Evolutionary conservation across 2,113 vertebrate genomes (phyloP), one percentile per base, ranked within the genome.

Genomic region (Andinoacara biseriatus): DNA sequence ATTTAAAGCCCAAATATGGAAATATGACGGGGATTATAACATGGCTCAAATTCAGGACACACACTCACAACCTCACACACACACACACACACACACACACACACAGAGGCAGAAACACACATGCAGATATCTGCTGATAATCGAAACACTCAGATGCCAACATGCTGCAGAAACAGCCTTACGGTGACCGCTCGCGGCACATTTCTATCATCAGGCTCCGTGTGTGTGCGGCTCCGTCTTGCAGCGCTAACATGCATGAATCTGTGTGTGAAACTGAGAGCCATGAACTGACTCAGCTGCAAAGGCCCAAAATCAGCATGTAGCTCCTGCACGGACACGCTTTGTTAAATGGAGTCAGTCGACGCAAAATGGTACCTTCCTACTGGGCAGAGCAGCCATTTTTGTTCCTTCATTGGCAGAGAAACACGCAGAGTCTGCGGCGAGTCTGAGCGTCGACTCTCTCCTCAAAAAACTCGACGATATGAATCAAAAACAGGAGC

Each of bases 11-110:
- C 84, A 81, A 87, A 91, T 86, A 91, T 77, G 83, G 83, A 85
- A 89, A 92, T 87, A 87, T 80, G 78, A 83, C 9, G 3, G 89
- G 85, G 92, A 92, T 92, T 90, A 90, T 74, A 85, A 81, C 79
- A 88, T 84, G 78, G 54, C 76, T 86, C 35, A 43, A 29, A 80
- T 86, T 57, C 81, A 87, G 78, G 77, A 74, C 62, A 52, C 58
- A 78, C 63, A 82, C 58, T 2, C 14, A 58, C 10, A 58, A 8
- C 49, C 11, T 78, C 74, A 52, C 6, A 2, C 76, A 78, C 26
- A 86, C 63, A 6, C 58, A 78, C 62, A 81, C 58, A 2, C 14
- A 58, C 9, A 58, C 74, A 54, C 7, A 2, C 76, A 78, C 26
- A 86, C 63, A 7, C 57, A 74, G 26, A 29, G 43, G 63, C 72